Base-by-base conservation (phyloP, 2,113 vertebrate genomes). In the Chascanopsetta lugubris region DNA sequence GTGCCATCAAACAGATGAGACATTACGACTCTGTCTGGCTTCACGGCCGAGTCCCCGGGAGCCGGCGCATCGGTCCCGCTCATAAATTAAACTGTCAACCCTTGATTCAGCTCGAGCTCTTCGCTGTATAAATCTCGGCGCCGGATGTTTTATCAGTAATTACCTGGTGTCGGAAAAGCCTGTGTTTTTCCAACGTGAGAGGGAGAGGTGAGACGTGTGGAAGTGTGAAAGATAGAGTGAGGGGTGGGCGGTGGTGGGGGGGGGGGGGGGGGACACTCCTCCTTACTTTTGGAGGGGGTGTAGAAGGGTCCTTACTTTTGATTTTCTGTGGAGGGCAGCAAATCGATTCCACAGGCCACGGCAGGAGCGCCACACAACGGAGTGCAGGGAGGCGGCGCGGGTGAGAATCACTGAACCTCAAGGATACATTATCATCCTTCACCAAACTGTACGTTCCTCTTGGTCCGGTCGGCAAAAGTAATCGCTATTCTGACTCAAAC, bases 181-280 rank as follows among this genome's bases (percentile, higher is more conserved):
- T 20, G 36, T 57, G 34, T 38, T 13, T 30, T 13, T 34, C 20
- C 2, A n/a, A 3, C 9, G 24, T 13, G 25, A 50, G 55, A 58
- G 5, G 13, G 17, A 20, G 24, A 13, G 5, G 22, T 27, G 55
- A 32, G 24, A 47, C 49, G 47, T 42, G 29, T 9, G 34, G 12
- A 51, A 65, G 47, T 50, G 64, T 67, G 45, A 66, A 42, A 34
- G 40, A 40, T 11, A 51, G 50, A 49, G n/a, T n/a, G 62, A 42
- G 24, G 56, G 55, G 51, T 2, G 40, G 51, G 38, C n/a, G n/a
- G n/a, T n/a, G n/a, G n/a, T n/a, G n/a, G n/a, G n/a, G n/a, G n/a
- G n/a, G n/a, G n/a, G n/a, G n/a, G n/a, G n/a, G n/a, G n/a, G n/a
- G n/a, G n/a, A n/a, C n/a, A n/a, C n/a, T n/a, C n/a, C n/a, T n/a